Evolutionary conservation across 2,113 vertebrate genomes (phyloP).

Genomic region (Corvus hawaiiensis): DNA sequence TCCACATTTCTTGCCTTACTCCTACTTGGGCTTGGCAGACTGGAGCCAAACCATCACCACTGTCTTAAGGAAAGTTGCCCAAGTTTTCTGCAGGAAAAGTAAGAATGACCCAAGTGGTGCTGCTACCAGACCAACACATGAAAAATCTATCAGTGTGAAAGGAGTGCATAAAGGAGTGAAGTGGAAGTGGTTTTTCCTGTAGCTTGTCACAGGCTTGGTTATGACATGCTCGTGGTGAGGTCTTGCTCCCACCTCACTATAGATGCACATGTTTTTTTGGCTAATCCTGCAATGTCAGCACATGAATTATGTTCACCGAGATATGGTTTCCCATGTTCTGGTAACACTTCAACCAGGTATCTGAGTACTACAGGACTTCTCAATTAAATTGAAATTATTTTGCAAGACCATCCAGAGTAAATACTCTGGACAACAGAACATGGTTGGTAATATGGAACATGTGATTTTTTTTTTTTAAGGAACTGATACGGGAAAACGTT

Average conservation of each 20-base stretch:
- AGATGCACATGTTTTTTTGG: not conserved
- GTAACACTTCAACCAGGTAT: not conserved
- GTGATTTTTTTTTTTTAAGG: conserved; percentile 28
- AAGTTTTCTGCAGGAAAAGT: not conserved
- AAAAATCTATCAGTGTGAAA: not conserved
- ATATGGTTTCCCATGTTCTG: not conserved
- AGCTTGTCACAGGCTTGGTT: not conserved
- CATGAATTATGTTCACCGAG: not conserved
- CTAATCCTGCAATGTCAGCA: not conserved
- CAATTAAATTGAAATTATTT: not conserved
- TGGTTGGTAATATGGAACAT: not conserved
- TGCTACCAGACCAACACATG: not conserved
- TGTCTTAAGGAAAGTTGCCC: not conserved
- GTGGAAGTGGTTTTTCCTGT: not conserved
- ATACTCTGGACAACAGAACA: conserved; percentile 2
- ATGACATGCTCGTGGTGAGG: accelerated
- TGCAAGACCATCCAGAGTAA: not conserved
- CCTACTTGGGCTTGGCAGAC: not conserved
- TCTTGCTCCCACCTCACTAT: not conserved
- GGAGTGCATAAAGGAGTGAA: not conserved
- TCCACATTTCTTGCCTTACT: not conserved
- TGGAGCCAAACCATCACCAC: not conserved
- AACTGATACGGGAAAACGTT: not conserved
- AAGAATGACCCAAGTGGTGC: not conserved
- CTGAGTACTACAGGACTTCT: not conserved